These are phyloP conservation scores for Anguilla pacifica DNA, from an alignment of 2,797 vertebrate genomes.

Conservation along the genomic window DNA sequence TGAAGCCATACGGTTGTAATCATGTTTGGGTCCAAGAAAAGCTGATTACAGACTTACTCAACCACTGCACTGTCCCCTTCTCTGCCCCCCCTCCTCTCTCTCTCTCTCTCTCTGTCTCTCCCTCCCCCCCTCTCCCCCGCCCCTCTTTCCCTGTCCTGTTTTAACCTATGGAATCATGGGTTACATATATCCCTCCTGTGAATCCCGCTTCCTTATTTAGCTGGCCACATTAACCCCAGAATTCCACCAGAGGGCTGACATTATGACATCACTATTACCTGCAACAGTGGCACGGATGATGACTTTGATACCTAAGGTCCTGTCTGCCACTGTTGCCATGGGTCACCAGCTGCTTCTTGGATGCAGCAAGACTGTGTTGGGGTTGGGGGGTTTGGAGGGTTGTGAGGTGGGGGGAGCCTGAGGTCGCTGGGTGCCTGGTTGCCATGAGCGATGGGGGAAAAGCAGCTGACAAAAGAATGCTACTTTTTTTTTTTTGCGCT, in stretches of 20 bases:
- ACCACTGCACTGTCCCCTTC: background rate
- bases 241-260: background rate
- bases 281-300: background rate
- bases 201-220: background rate
- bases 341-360: background rate
- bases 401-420: background rate
- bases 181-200: background rate
- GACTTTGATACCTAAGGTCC: background rate
- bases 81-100: background rate
- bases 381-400: background rate
- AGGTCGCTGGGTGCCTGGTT: background rate
- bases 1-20: background rate
- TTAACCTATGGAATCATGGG: background rate
- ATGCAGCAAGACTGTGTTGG: background rate
- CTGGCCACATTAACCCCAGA: background rate
- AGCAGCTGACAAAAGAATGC: background rate
- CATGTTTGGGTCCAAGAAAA: background rate
- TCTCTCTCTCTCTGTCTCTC: background rate
- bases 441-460: background rate
- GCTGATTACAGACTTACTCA: background rate
- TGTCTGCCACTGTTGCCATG: background rate
- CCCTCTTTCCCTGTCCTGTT: background rate
- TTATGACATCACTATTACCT: too few species aligned
- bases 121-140: background rate
- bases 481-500: background rate